phyloP scores from a whole-genome alignment of 2,113 vertebrate species.

The Apus apus region DNA sequence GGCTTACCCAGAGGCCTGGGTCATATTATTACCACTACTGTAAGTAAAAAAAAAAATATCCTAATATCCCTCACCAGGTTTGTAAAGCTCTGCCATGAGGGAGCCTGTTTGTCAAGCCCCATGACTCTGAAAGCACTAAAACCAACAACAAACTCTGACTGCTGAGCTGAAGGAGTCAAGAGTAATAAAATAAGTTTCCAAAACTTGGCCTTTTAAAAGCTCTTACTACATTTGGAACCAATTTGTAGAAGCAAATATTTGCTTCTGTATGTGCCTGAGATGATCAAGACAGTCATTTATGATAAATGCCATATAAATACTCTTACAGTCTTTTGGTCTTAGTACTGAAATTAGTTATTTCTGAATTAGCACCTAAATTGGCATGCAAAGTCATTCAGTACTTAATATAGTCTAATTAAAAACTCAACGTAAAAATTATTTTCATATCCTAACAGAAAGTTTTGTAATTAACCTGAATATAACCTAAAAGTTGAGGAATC shows the following conservation, averaged over 20 bases:
- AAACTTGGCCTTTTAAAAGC: not conserved
- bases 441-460: not conserved
- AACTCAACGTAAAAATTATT: not conserved
- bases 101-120: not conserved
- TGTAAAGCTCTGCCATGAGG: not conserved
- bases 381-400: not conserved
- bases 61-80: not conserved
- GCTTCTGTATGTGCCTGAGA: not conserved
- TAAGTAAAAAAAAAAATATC: not conserved
- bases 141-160: not conserved
- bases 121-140: not conserved
- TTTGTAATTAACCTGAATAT: not conserved
- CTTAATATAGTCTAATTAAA: not conserved
- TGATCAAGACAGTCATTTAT: not conserved
- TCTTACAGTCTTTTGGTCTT: not conserved
- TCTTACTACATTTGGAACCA: not conserved
- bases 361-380: not conserved
- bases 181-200: not conserved
- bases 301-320: not conserved
- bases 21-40: not conserved
- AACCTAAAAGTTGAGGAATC: not conserved
- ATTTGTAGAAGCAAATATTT: not conserved
- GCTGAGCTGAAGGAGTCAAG: not conserved
- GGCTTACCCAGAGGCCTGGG: not conserved
- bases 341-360: not conserved